These are phyloP conservation scores for Nebria ingens DNA, from an alignment of 1,140 invertebrate genomes.

Conservation along the genomic window DNA sequence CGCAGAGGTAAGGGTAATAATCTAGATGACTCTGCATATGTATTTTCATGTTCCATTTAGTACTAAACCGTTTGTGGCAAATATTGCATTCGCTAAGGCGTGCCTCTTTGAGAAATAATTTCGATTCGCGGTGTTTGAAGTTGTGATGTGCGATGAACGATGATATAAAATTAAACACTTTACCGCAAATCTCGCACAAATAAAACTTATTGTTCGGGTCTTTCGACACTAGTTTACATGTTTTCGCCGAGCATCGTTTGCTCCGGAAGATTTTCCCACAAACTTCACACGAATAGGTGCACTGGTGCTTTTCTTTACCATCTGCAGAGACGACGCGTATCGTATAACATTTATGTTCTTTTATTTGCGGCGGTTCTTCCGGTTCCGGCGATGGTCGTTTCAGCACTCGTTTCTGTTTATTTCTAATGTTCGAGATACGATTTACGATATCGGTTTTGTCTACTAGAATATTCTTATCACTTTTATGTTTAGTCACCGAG, in stretches of 20 bases:
- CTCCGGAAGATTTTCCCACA: neutral
- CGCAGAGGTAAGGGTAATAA: constrained; percentile 38
- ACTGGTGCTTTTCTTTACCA: neutral
- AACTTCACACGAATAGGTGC: neutral
- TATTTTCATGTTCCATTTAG: constrained; percentile 37
- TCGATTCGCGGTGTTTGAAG: neutral
- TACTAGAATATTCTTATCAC: too few relatives aligned
- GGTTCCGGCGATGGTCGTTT: too few relatives aligned
- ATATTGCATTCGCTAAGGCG: constrained; percentile 27
- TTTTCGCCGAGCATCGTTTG: neutral
- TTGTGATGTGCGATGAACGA: neutral
- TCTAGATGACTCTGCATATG: constrained; percentile 45
- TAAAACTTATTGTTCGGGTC: neutral
- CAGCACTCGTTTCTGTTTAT: too few relatives aligned
- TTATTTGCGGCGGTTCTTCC: too few relatives aligned
- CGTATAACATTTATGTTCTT: neutral
- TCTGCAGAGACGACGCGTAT: neutral
- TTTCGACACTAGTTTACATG: neutral
- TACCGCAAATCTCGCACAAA: neutral
- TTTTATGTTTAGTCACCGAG: too few relatives aligned
- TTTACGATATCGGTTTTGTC: too few relatives aligned
- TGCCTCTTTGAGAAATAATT: neutral
- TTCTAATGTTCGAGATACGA: too few relatives aligned
- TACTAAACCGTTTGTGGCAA: constrained; percentile 34
- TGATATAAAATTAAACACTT: neutral